These are phyloP conservation scores for Tympanoctomys barrerae DNA, from an alignment of 2,797 vertebrate genomes.

Conservation along the genomic window DNA sequence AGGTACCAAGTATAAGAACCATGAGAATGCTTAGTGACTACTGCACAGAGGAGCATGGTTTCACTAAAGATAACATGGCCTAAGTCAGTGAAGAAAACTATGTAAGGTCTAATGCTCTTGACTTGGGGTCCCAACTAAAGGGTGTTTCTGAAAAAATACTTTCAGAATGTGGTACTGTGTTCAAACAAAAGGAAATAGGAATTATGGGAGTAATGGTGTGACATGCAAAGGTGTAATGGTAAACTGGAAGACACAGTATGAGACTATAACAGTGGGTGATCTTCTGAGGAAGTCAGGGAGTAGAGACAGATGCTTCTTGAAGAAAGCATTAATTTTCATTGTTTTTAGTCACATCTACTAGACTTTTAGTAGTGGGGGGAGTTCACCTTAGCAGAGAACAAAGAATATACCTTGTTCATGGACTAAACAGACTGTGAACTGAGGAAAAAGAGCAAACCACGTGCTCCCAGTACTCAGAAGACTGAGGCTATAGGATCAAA, in stretches of 20 bases:
- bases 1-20: neutral
- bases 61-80: neutral
- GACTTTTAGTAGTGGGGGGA: neutral
- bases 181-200: neutral
- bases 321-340: neutral
- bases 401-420: neutral
- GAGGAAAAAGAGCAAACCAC: neutral
- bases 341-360: neutral
- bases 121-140: neutral
- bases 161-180: neutral
- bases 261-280: neutral
- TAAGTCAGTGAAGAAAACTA: neutral
- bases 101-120: neutral
- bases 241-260: neutral
- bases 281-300: neutral
- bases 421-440: neutral
- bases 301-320: neutral
- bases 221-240: neutral
- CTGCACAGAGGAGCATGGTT: neutral
- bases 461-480: neutral
- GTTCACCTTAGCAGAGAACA: neutral
- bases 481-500: neutral
- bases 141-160: neutral
- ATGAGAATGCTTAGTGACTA: neutral
- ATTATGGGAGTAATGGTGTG: neutral